Base-by-base conservation (phyloP, 2,888 invertebrate species). In the Eupithecia pulchellata region DNA sequence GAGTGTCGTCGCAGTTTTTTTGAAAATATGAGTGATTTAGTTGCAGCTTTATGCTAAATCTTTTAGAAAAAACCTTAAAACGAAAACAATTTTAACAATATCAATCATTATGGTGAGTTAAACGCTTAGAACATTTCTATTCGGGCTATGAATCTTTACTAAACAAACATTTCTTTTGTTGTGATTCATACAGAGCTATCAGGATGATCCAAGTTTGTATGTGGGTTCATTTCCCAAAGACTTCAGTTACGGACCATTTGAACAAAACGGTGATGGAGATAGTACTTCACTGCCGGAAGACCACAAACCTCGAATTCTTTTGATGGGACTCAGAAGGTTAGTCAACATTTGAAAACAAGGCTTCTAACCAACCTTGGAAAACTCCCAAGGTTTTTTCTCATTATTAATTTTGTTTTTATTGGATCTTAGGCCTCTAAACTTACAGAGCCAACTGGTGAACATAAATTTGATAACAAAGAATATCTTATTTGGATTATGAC, bases 311-410 rank as follows among this genome's bases (percentile, higher is more conserved):
- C 96, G 98, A 80, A 99, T 99, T 84, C 94, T 99, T 42, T 93
- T 99, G 30, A 99, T 99, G 99, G 99, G 99, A 4, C 95, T 99
- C 20, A 95, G 99, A 88, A 97, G 98, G 98, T 97, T 32, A 52
- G 52, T 52, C 52, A 47, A 63, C 36, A 32, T n/a, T 61, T 34
- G n/a, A 36, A 47, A 47, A 47, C 2, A 20, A 47, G n/a, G 42
- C n/a, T 42, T 25, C 25, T 20, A 11, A 52, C 11, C 52, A 52
- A 52, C 47, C 47, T 25, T 25, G 47, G 4, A 8, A 52, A 25
- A 11, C n/a, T n/a, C n/a, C n/a, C n/a, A 25, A 4, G 20, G 20
- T 1, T 1, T 17, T 39, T 6, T 4, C 47, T 52, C 42, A 20
- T 11, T 47, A 47, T 3, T 11, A 11, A 11, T 47, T 47, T 47